These are phyloP conservation scores for Nebria brevicollis DNA, from an alignment of 2,888 invertebrate species.

Conservation along the genomic window DNA sequence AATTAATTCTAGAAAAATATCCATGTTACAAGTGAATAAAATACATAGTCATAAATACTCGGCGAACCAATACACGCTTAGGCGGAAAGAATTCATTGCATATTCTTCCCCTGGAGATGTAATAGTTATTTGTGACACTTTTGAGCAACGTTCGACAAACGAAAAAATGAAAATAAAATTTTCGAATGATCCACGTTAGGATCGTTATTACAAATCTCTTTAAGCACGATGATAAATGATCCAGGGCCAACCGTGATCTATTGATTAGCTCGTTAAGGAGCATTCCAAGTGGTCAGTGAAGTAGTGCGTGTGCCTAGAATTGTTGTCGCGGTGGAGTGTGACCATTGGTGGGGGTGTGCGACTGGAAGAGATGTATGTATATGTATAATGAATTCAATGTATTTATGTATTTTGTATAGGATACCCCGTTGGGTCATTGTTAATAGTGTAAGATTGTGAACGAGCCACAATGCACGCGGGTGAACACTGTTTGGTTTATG, in stretches of 20 bases:
- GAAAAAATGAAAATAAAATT: constrained; percentile 49
- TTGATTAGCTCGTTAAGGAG: constrained; percentile 65
- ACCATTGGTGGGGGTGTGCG: constrained; percentile 49
- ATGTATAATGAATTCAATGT: constrained; percentile 64
- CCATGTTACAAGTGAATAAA: neutral
- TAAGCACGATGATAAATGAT: constrained; percentile 64
- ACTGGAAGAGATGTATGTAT: constrained; percentile 61
- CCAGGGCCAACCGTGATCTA: constrained; percentile 64
- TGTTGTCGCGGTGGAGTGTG: constrained; percentile 48
- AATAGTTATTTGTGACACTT: constrained; percentile 59
- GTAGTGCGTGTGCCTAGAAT: constrained; percentile 50
- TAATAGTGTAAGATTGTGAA: constrained; percentile 63
- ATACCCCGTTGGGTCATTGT: constrained; percentile 63
- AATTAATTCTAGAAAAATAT: constrained; percentile 48
- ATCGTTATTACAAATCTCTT: constrained; percentile 64
- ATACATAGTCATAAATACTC: neutral
- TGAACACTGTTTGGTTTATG: constrained; percentile 59
- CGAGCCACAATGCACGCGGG: constrained; percentile 58
- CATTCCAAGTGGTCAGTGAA: constrained; percentile 58
- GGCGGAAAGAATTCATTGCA: neutral
- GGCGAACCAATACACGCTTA: too few relatives aligned
- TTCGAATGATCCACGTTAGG: constrained; percentile 56
- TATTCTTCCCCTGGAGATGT: constrained; percentile 42
- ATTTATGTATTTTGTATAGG: constrained; percentile 65
- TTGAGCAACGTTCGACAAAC: constrained; percentile 47